Evolutionary conservation across 30 jellyfish, hydroid and myxozoan genomes (phyloP).

Genomic region (Cassiopea xamachana): DNA sequence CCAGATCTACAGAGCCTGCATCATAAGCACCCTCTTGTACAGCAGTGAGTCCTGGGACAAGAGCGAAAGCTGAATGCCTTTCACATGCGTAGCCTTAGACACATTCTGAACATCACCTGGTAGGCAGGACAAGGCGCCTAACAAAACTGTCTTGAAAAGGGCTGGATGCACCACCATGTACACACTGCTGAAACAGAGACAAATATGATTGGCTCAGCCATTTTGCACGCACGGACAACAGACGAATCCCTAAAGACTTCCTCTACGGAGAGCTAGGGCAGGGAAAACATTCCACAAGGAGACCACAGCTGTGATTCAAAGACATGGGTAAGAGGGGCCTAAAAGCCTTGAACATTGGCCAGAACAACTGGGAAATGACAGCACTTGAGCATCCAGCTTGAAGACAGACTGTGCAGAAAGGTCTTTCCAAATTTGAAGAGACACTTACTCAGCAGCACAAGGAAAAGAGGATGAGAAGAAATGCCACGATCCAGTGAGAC

Average conservation of each 20-base stretch:
- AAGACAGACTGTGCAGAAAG: conserved; percentile 8
- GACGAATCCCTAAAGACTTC: conserved; percentile 21
- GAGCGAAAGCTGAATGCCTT: conserved; percentile 32
- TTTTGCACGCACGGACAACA: conserved; percentile 19
- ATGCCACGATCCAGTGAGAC: neutral
- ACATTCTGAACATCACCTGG: conserved; percentile 20
- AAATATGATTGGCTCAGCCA: conserved; percentile 30
- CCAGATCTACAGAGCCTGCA: conserved; percentile 13
- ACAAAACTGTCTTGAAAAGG: conserved; percentile 3
- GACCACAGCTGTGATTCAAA: conserved; percentile 18
- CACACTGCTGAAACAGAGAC: conserved; percentile 19
- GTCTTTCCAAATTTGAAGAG: conserved; percentile 21
- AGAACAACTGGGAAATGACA: conserved; percentile 20
- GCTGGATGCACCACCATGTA: conserved; percentile 16
- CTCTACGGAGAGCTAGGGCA: conserved; percentile 14
- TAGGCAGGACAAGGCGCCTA: conserved; percentile 15
- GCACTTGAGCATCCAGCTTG: neutral
- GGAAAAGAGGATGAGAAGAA: conserved; percentile 9
- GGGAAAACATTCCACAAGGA: conserved; percentile 3
- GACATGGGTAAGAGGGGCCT: conserved; percentile 23
- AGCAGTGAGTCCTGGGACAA: conserved; percentile 41
- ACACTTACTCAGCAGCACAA: conserved; percentile 8
- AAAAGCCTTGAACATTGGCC: conserved; percentile 14
- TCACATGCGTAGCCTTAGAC: conserved; percentile 25
- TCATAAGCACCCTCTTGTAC: conserved; percentile 20